Percentiles rank a stretch among this genome's conserved stretches.
Evolutionary conservation across 2,797 vertebrate species (phyloP).

Genomic region (Varecia variegata): DNA sequence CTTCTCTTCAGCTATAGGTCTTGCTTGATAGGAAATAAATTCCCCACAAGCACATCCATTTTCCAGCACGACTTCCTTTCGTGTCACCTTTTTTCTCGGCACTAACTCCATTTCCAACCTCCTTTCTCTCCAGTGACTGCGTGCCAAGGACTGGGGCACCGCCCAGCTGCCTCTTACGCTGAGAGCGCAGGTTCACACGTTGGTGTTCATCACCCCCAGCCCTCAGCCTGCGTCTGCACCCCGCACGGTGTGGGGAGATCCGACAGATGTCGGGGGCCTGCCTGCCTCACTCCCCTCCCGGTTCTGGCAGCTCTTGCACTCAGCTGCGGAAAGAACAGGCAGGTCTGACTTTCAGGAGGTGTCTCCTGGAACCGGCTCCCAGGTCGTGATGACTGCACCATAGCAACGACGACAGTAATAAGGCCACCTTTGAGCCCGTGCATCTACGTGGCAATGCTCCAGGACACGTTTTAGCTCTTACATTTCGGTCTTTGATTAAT

Average conservation of each 20-base stretch:
- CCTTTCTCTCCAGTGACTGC: conserved; percentile 48
- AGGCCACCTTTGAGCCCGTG: neutral
- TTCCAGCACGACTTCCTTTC: conserved; percentile 64
- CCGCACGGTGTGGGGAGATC: neutral
- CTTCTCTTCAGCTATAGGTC: conserved; percentile 73
- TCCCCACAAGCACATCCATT: conserved; percentile 60
- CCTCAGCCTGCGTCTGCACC: neutral
- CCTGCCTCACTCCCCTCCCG: neutral
- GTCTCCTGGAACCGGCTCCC: neutral
- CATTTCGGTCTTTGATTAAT: neutral
- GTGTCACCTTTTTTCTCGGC: conserved; percentile 70
- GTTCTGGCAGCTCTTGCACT: neutral
- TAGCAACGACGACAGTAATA: neutral
- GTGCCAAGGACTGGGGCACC: conserved; percentile 28
- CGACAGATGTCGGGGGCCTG: neutral
- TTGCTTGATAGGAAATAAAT: conserved; percentile 74
- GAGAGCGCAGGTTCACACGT: neutral
- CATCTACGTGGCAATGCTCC: neutral
- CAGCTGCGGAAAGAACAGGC: neutral
- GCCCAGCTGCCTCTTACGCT: neutral
- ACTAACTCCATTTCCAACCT: conserved; percentile 41
- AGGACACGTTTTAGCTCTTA: neutral
- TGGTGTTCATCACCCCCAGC: conserved; percentile 53
- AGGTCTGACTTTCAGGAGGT: accelerated
- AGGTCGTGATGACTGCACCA: too few relatives aligned